Evolutionary conservation across 2,888 invertebrate genomes (phyloP), one percentile per base, ranked within the genome.

Genomic region (Orchesella flavescens): DNA sequence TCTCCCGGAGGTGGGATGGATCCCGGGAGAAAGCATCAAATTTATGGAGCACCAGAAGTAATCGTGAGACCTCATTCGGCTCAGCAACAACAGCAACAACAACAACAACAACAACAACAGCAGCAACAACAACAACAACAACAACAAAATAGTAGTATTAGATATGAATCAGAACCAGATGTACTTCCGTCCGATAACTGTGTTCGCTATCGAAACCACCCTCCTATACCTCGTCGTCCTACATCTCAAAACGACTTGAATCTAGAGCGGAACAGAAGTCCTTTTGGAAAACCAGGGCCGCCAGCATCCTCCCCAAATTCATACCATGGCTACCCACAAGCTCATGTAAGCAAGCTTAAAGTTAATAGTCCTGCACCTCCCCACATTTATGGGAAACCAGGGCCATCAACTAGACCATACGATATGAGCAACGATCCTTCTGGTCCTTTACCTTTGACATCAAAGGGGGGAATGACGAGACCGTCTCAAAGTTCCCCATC

Each of bases 341-440:
- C 84, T 21, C 84, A 83, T 9, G 55, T 85, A 13, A 76, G 71
- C 34, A 83, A 86, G 43, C 85, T 84, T 55, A 87, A 94, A 91
- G 94, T 94, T 65, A 94, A 94, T 89, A 94, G 94, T 89, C 95
- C 95, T 0, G 94, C 94, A 78, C 94, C 95, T 65, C 94, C 93
- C 73, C 94, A 94, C 89, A 93, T 94, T 84, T 94, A 94, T 89
- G 94, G 94, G 68, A 94, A 94, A 86, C 91, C 92, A 4, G 91
- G 91, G 53, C 76, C 83, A 43, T 69, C 84, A 23, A 91, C 92
- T 57, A 93, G 93, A 17, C 92, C 93, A 77, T 92, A 92, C 85
- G 91, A 92, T 57, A 92, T 91, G 73, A 86, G 89, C 86, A 88
- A 88, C 24, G 89, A 90, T 10, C 89, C 89, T 65, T 87, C 90